Base-by-base conservation (phyloP, 2,797 vertebrate genomes). In the Oryzias sinensis region DNA sequence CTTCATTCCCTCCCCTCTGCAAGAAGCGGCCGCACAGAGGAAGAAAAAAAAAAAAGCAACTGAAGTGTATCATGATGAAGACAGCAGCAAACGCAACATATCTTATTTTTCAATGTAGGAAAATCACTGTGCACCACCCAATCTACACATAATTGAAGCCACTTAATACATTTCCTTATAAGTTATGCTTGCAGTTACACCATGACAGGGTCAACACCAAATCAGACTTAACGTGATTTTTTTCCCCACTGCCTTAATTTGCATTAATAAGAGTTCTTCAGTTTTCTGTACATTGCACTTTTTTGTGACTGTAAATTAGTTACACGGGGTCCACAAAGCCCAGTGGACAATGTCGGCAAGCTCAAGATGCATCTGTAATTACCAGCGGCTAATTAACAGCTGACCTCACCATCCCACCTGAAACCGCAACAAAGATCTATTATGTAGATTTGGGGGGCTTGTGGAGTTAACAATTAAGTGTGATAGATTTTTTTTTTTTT, bases 311-410 rank as follows among this genome's bases (percentile, higher is more conserved):
- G 68, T 63, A 67, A 72, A 74, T 77, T 76, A 65, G 74, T 59
- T 72, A 59, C 56, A 53, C 33, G 64, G 53, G 56, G 71, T 71
- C 81, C 64, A 77, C 56, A 57, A 83, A 81, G 72, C 81, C 86
- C 79, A 42, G 49, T 29, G 69, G 82, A 83, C 79, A 57, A 61
- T 85, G 80, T 85, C 83, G 71, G 83, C 73, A 70, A 76, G 69
- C 83, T 84, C 74, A 82, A 69, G 76, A 84, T 85, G 74, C 82
- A 86, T 85, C 80, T 88, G 87, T 88, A 89, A 90, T 90, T 88
- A 88, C 82, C 68, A 79, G 61, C 70, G 71, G 66, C 84, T 83
- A 88, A 87, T 90, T 88, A 90, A 85, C 81, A 83, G 82, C 81
- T 86, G 82, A 89, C 86, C 87, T 82, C 86, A 64, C 72, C 65